Conservation (phyloP, 1,140 invertebrate genomes). For the Sipha flava region DNA sequence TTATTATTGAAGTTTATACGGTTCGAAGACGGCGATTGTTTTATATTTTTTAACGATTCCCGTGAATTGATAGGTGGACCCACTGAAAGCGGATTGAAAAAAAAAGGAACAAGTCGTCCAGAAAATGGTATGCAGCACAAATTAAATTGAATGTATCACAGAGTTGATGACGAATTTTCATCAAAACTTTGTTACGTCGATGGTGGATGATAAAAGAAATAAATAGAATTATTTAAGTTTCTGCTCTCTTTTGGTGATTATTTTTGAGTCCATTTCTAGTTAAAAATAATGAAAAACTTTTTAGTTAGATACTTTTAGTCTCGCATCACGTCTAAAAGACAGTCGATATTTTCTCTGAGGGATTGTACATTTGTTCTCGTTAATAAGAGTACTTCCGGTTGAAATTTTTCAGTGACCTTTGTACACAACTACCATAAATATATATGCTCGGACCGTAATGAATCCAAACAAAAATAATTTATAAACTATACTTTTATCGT, state of each 20-base stretch:
- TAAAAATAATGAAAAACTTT: slow-evolving; percentile 25
- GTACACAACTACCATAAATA: background rate
- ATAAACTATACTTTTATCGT: too few relatives aligned
- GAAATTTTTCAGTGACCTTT: background rate
- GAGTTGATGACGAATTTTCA: background rate
- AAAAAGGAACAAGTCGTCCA: too few relatives aligned
- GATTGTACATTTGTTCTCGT: too few relatives aligned
- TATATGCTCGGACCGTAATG: background rate
- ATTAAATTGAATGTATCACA: background rate
- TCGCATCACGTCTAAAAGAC: background rate
- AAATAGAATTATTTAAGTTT: background rate
- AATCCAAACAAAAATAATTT: too few relatives aligned
- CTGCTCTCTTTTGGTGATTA: background rate
- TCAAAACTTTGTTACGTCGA: background rate
- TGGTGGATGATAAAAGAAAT: background rate
- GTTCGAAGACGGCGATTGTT: background rate
- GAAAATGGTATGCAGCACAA: background rate
- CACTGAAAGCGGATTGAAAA: too few relatives aligned
- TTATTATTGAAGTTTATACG: too few relatives aligned
- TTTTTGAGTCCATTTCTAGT: background rate
- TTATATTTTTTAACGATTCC: too few relatives aligned
- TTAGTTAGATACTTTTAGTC: background rate
- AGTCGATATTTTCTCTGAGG: background rate
- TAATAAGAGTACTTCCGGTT: background rate
- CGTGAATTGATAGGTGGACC: too few relatives aligned